Base-by-base conservation (phyloP, 2,113 vertebrate genomes). In the Pyxicephalus adspersus region DNA sequence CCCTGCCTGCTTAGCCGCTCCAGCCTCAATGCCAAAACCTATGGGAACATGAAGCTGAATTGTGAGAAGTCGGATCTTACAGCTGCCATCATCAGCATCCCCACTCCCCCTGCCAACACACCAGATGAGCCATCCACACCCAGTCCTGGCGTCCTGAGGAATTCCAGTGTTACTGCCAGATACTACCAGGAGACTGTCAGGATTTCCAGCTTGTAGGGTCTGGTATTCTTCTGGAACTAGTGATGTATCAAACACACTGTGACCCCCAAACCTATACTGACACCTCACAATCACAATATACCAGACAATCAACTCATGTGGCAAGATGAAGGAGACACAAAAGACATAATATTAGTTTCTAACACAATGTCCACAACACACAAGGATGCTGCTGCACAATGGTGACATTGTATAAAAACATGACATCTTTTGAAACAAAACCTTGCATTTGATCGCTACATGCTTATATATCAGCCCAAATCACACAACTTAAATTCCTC, bases 41-140 rank as follows among this genome's bases (percentile, higher is more conserved):
- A 88, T 3, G 90, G 94, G 86, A 86, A 80, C 80, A 85, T 95
- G 76, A 95, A 95, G 90, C 89, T 96, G 83, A 96, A 95, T 88
- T 97, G 94, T 16, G 95, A 94, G 17, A 93, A 92, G 11, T 89
- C 88, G 19, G 95, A 96, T 81, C 95, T 93, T 83, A 93, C 94
- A 3, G 94, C 95, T 0, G 95, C 96, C 86, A 96, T 96, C 83
- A 96, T 96, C 89, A 96, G 95, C 88, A 96, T 96, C 84, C 96
- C 96, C 7, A 96, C 96, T 0, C 95, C 95, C 11, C 95, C 95
- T 0, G 94, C 94, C 86, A 96, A 96, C 90, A 94, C 93, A 0
- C 95, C 95, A 0, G 94, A 95, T 4, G 95, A 97, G 82, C 93
- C 92, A 1, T 90, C 92, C 0, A 94, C 94, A 0, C 95, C 94